Evolutionary conservation across 2,113 vertebrate species (phyloP).

Genomic region (Pogonocichla stellata): DNA sequence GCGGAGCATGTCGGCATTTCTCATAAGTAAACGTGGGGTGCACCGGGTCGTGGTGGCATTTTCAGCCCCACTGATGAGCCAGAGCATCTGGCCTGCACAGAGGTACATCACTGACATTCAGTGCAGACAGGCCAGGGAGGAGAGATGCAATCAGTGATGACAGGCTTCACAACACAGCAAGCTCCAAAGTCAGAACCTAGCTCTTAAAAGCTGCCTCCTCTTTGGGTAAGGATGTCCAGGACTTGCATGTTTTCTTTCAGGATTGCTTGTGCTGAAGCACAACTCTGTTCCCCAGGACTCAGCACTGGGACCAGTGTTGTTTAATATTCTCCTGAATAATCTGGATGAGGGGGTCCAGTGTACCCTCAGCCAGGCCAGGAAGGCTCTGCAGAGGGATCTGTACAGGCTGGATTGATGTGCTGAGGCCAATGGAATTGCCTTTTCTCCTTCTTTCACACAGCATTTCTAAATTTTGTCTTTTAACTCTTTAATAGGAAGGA

Average conservation of each 20-base stretch:
- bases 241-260: neutral
- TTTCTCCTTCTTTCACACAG: neutral
- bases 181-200: neutral
- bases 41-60: neutral
- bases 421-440: neutral
- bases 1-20: rapidly evolving
- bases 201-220: neutral
- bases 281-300: neutral
- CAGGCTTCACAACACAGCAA: neutral
- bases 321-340: neutral
- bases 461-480: neutral
- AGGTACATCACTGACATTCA: neutral
- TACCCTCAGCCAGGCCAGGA: neutral
- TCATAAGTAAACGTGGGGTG: neutral
- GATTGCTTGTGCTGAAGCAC: neutral
- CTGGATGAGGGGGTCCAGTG: neutral
- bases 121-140: neutral
- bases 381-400: neutral
- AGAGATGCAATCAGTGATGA: neutral
- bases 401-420: neutral
- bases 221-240: neutral
- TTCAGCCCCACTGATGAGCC: neutral
- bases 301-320: neutral
- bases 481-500: neutral
- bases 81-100: rapidly evolving